Base-by-base conservation (phyloP, 1,140 invertebrate species). In the Sitodiplosis mosellana region DNA sequence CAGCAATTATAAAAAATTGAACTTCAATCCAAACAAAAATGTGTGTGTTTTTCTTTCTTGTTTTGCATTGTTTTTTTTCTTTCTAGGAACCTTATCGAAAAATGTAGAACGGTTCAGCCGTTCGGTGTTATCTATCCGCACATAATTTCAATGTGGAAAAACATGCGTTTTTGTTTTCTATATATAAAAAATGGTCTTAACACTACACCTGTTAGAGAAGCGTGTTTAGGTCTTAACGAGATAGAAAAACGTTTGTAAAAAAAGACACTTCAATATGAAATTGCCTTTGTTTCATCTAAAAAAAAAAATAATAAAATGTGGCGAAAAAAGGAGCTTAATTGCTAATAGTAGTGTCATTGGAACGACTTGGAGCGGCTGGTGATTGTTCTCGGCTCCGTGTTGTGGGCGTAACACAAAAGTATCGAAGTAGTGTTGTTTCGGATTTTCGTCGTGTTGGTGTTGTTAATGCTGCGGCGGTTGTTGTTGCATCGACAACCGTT, bases 401-500 rank as follows among this genome's bases (percentile, higher is more conserved):
- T 5, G n/a, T 43, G 5, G 17, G 19, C 15, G 21, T 21, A 10
- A 47, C 47, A 59, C 60, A 20, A 17, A 63, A 63, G 49, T 63
- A 63, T 6, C 59, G 55, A 12, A 63, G 22, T 19, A 63, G 49
- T 2, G 61, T 58, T 2, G 61, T 63, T 51, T 63, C 61, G 47
- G 61, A 63, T 47, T 63, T 63, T 17, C 61, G 53, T 14, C 61
- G 51, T 46, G 58, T 61, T 1, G 61, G 59, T 1, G 59, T 63
- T 12, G 61, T 61, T 8, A 58, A 59, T 33, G 54, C 54, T 3
- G 56, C 52, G 42, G 57, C 56, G 1, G 48, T 11, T 45, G 43
- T 22, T 10, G n/a, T n/a, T 2, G 11, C n/a, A 7, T 45, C 10
- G 12, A 12, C n/a, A 15, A 22, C 22, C 8, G 21, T 12, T 21